Evolutionary conservation across 1,140 invertebrate species (phyloP).

Genomic region (Euwallacea similis): DNA sequence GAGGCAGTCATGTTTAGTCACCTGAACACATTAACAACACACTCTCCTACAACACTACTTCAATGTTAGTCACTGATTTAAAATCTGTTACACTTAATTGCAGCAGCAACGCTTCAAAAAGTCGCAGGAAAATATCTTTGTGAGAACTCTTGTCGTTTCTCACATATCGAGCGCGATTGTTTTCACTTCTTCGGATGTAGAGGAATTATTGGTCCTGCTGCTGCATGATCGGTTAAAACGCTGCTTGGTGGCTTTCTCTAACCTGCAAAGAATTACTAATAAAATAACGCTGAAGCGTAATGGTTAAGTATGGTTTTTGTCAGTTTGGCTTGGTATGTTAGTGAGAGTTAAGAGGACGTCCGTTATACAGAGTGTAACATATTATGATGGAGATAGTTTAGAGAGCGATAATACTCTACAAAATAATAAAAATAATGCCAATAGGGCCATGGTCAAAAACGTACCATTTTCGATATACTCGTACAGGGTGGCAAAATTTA

Average conservation of each 20-base stretch:
- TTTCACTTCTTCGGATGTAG: slow-evolving; percentile 7
- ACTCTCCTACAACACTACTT: no score
- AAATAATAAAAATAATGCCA: background rate
- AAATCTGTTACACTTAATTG: background rate
- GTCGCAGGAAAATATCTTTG: background rate
- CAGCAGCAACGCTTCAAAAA: background rate
- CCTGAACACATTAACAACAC: background rate
- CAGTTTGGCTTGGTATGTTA: background rate
- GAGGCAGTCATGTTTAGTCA: slow-evolving; percentile 43
- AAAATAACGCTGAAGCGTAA: slow-evolving; percentile 3
- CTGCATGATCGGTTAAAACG: slow-evolving; percentile 7
- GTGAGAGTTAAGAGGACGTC: background rate
- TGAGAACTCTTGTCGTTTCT: slow-evolving; percentile 6
- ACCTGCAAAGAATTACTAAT: slow-evolving; percentile 2
- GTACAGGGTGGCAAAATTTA: no score
- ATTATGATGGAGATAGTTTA: background rate
- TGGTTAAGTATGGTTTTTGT: background rate
- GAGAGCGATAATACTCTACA: background rate
- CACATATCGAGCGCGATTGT: slow-evolving; percentile 6
- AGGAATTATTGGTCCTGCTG: slow-evolving; percentile 14
- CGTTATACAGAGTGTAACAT: background rate
- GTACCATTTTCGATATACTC: no score
- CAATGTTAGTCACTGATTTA: no score
- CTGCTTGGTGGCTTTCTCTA: slow-evolving; percentile 6
- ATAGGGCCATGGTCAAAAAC: no score